phyloP scores from a whole-genome alignment of 2,797 vertebrate species.

The Sebastiscus tertius region DNA sequence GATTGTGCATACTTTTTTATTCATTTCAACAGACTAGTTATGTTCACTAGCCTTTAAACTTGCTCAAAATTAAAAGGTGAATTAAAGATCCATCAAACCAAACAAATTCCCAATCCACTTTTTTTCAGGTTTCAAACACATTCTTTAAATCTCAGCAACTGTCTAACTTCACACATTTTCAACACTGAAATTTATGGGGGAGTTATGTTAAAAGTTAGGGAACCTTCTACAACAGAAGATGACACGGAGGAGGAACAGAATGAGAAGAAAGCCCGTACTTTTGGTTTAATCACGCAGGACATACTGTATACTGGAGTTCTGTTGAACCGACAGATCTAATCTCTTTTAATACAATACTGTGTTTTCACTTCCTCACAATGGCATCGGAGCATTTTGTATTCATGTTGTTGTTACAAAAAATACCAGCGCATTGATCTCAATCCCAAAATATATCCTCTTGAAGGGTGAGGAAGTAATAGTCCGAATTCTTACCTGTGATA shows the following conservation, averaged over 20 bases:
- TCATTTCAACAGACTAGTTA: slow-evolving; percentile 70
- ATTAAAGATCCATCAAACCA: slow-evolving; percentile 56
- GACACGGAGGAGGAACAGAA: slow-evolving; percentile 24
- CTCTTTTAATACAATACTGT: slow-evolving; percentile 61
- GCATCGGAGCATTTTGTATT: slow-evolving; percentile 7
- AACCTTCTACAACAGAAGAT: slow-evolving; percentile 33
- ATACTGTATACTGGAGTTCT: slow-evolving; percentile 8
- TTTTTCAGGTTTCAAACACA: slow-evolving; percentile 30
- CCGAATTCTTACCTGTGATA: slow-evolving; percentile 4
- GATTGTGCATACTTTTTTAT: slow-evolving; percentile 80
- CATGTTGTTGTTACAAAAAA: slow-evolving; percentile 28
- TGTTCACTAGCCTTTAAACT: slow-evolving; percentile 53
- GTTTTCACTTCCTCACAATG: slow-evolving; percentile 31
- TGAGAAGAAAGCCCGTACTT: slow-evolving; percentile 41
- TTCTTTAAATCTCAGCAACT: slow-evolving; percentile 39
- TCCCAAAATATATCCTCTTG: background rate
- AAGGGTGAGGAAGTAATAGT: background rate
- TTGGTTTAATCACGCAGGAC: slow-evolving; percentile 29
- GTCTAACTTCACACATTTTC: slow-evolving; percentile 50
- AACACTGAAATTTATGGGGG: slow-evolving; percentile 59
- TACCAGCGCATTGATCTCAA: slow-evolving; percentile 6
- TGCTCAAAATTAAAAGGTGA: slow-evolving; percentile 67
- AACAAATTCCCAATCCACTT: slow-evolving; percentile 14
- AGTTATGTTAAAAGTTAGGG: slow-evolving; percentile 35
- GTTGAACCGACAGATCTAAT: slow-evolving; percentile 25